Conservation (phyloP, 2,888 invertebrate species). For the Drosophila birchii region DNA sequence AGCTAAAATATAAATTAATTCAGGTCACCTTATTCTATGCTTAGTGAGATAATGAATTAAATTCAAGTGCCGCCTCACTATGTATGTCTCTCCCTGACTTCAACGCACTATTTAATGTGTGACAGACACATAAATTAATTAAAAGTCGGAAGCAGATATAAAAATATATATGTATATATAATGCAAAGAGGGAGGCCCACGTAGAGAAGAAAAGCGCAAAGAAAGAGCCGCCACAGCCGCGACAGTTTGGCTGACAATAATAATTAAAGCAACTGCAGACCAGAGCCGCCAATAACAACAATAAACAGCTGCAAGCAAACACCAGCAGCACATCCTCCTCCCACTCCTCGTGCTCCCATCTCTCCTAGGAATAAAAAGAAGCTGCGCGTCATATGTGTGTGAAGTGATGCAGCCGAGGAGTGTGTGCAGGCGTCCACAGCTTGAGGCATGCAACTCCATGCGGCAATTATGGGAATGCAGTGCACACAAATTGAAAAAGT, state of each 20-base stretch:
- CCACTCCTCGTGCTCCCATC: constrained; percentile 28
- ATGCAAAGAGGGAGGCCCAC: constrained; percentile 40
- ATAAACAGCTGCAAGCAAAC: constrained; percentile 49
- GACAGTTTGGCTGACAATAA: constrained; percentile 72
- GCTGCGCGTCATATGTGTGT: constrained; percentile 51
- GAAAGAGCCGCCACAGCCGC: constrained; percentile 40
- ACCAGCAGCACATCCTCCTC: constrained; percentile 48
- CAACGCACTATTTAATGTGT: constrained; percentile 43
- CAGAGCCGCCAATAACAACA: constrained; percentile 24
- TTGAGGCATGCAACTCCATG: constrained; percentile 44
- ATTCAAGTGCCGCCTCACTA: constrained; percentile 4
- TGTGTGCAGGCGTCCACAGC: constrained; percentile 32
- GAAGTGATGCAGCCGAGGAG: constrained; percentile 8
- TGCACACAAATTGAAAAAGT: constrained; percentile 76
- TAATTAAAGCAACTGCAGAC: constrained; percentile 73
- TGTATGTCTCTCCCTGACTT: background rate
- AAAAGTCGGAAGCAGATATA: constrained; percentile 78
- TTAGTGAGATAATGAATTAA: constrained; percentile 9
- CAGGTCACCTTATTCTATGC: background rate
- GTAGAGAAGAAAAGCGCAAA: constrained; percentile 25
- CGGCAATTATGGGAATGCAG: constrained; percentile 67
- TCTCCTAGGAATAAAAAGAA: constrained; percentile 49
- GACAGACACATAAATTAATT: constrained; percentile 73
- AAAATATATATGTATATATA: constrained; percentile 55
- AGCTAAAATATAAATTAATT: background rate